Evolutionary conservation across 2,888 invertebrate species (phyloP).

Genomic region (Chymomyza procnemis): DNA sequence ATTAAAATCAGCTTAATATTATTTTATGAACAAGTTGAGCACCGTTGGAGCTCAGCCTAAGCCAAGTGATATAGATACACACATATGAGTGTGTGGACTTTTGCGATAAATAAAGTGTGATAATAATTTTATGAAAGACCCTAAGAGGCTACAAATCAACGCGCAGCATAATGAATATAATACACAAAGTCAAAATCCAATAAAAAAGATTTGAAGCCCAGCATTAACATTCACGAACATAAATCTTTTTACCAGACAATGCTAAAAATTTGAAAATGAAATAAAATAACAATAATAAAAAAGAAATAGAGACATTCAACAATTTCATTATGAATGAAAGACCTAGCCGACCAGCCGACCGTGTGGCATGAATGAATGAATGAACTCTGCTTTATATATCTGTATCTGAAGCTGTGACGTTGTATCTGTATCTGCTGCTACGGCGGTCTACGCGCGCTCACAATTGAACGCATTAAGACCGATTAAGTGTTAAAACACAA

Average conservation of each 20-base stretch:
- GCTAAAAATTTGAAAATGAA: slow-evolving; percentile 34
- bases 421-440: neutral
- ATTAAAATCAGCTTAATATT: slow-evolving; percentile 74
- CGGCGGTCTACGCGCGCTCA: slow-evolving; percentile 56
- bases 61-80: neutral
- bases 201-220: slow-evolving; percentile 64
- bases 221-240: slow-evolving; percentile 69
- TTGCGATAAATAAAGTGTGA: slow-evolving; percentile 65
- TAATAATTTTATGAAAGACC: slow-evolving; percentile 70
- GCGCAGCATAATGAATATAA: slow-evolving; percentile 43
- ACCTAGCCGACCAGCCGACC: too few relatives aligned
- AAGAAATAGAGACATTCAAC: slow-evolving; percentile 42
- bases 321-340: slow-evolving; percentile 58
- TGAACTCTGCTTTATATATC: slow-evolving; percentile 25
- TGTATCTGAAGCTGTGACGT: slow-evolving; percentile 9
- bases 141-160: slow-evolving; percentile 61
- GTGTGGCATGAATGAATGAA: slow-evolving; percentile 39
- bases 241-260: slow-evolving; percentile 56
- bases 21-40: slow-evolving; percentile 35
- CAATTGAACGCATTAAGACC: slow-evolving; percentile 54
- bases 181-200: slow-evolving; percentile 33
- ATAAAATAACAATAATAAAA: slow-evolving; percentile 17
- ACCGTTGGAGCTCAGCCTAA: slow-evolving; percentile 21
- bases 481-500: slow-evolving; percentile 60
- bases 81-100: neutral